Evolutionary conservation across 2,888 invertebrate species (phyloP).

Genomic region (Epirrhoe tristata): DNA sequence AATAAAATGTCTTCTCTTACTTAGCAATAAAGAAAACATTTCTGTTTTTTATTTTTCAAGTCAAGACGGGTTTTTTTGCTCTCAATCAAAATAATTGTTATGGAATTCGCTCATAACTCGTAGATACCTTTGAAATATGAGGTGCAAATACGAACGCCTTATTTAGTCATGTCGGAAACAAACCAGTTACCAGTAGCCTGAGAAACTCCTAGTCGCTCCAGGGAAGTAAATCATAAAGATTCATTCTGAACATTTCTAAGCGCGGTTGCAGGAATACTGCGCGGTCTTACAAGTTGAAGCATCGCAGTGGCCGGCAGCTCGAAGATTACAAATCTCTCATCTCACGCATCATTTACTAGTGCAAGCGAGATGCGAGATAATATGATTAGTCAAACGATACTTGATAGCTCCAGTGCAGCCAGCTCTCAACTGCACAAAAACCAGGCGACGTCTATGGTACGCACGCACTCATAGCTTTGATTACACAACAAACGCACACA

Average conservation of each 20-base stretch:
- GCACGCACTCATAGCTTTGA: constrained; percentile 65
- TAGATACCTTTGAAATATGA: constrained; percentile 65
- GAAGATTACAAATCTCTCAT: constrained; percentile 58
- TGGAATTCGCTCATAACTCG: constrained; percentile 54
- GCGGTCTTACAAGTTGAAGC: constrained; percentile 55
- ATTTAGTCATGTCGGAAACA: constrained; percentile 76
- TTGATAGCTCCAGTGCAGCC: constrained; percentile 65
- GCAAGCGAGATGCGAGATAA: constrained; percentile 61
- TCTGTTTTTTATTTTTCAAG: constrained; percentile 36
- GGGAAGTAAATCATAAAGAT: constrained; percentile 77
- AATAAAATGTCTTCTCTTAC: constrained; percentile 28
- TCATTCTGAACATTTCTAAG: constrained; percentile 71
- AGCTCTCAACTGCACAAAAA: constrained; percentile 68
- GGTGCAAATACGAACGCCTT: constrained; percentile 77
- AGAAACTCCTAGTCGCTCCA: constrained; percentile 71
- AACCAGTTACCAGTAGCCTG: constrained; percentile 77
- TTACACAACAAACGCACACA: constrained; percentile 71
- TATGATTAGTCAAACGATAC: constrained; percentile 68
- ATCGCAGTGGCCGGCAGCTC: constrained; percentile 54
- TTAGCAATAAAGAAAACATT: constrained; percentile 35
- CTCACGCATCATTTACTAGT: constrained; percentile 53
- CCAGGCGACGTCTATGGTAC: constrained; percentile 63
- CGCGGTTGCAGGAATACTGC: constrained; percentile 52
- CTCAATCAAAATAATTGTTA: constrained; percentile 63
- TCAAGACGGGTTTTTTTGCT: constrained; percentile 46